Percentiles rank a stretch among this genome's conserved stretches.
phyloP scores from a whole-genome alignment of 2,888 invertebrate genomes.

The Drosophila antonietae region DNA sequence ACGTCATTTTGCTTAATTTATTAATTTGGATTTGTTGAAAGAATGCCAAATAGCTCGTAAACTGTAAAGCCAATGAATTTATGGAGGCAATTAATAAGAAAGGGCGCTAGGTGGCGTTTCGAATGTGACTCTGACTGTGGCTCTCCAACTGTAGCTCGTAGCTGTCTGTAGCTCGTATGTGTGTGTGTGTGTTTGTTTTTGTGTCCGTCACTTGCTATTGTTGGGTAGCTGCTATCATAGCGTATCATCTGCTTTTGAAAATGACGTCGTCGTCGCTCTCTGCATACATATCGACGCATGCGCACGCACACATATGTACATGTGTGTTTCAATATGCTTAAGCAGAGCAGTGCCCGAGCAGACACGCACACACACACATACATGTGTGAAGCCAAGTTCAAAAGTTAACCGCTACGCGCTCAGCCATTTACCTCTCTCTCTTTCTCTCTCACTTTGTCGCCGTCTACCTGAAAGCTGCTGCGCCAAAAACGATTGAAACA shows the following conservation, averaged over 20 bases:
- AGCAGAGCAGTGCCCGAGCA: neutral
- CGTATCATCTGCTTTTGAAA: constrained; percentile 42
- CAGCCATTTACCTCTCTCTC: constrained; percentile 6
- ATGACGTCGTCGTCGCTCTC: constrained; percentile 65
- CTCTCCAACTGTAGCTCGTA: constrained; percentile 40
- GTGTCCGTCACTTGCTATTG: constrained; percentile 26
- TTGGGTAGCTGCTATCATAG: constrained; percentile 26
- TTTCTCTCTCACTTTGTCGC: neutral
- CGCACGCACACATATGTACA: constrained; percentile 28
- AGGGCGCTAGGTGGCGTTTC: constrained; percentile 42
- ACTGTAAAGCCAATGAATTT: constrained; percentile 23
- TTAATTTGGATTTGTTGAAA: constrained; percentile 15
- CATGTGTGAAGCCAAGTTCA: constrained; percentile 69
- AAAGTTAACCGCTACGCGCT: constrained; percentile 49
- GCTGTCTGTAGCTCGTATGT: neutral
- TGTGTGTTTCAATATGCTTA: neutral
- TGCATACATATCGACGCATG: constrained; percentile 32
- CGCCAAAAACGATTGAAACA: constrained; percentile 58
- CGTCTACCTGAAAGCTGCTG: constrained; percentile 61
- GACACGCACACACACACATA: neutral
- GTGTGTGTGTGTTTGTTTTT: constrained; percentile 14
- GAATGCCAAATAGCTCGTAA: constrained; percentile 21
- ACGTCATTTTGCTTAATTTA: constrained; percentile 53
- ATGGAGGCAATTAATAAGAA: constrained; percentile 8
- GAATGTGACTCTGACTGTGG: constrained; percentile 1